Evolutionary conservation across 1,140 invertebrate genomes (phyloP).

Genomic region (Drosophila busckii): DNA sequence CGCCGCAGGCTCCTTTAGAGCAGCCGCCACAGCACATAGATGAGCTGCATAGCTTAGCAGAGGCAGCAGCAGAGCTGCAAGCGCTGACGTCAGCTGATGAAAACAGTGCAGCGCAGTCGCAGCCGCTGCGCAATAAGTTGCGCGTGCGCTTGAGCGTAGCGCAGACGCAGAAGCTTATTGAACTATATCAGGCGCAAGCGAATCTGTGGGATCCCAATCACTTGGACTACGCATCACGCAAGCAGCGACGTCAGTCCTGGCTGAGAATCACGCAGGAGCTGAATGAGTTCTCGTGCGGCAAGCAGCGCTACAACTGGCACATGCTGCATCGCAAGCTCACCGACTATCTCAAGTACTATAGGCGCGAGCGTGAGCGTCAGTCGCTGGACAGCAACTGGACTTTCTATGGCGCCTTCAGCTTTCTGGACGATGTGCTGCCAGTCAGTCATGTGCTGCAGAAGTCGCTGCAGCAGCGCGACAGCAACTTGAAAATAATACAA

Average conservation of each 20-base stretch:
- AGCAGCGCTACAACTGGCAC: constrained; percentile 37
- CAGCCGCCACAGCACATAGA: not conserved
- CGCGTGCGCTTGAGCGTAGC: constrained; percentile 36
- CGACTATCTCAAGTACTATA: constrained; percentile 64
- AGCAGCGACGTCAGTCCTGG: constrained; percentile 50
- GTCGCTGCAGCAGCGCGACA: constrained; percentile 44
- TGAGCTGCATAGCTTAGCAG: not conserved
- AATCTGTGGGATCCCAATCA: constrained; percentile 69
- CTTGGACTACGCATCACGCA: constrained; percentile 47
- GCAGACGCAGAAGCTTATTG: constrained; percentile 40
- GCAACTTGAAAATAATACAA: constrained; percentile 62
- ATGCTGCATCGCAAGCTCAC: constrained; percentile 63
- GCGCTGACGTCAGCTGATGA: too few species aligned
- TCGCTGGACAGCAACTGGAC: constrained; percentile 29
- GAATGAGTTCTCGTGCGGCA: constrained; percentile 1
- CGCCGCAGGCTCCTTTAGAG: too few species aligned
- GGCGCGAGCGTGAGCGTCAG: constrained; percentile 35
- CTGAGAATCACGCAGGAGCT: constrained; percentile 43
- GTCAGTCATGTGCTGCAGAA: constrained; percentile 53
- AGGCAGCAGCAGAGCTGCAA: not conserved
- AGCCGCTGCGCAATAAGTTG: not conserved
- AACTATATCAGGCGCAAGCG: constrained; percentile 42
- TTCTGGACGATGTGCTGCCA: constrained; percentile 60
- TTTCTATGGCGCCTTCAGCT: constrained; percentile 57
- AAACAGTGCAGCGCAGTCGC: not conserved